Conservation (phyloP, 1,140 invertebrate species). For the Cotesia chilonis region DNA sequence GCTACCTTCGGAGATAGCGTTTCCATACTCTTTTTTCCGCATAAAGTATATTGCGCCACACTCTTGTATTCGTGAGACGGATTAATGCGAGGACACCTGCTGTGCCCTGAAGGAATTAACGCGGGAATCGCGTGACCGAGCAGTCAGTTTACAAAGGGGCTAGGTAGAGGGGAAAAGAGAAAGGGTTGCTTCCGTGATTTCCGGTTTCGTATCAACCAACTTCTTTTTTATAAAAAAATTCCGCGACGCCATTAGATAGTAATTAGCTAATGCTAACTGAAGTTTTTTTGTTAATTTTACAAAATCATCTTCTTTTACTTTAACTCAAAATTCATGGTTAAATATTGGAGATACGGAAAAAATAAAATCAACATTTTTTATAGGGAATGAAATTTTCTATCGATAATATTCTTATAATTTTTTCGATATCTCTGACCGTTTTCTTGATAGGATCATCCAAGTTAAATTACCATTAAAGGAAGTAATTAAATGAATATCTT, state of each 20-base stretch:
- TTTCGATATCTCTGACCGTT: too few relatives aligned
- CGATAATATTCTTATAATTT: too few relatives aligned
- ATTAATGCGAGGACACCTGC: slow-evolving; percentile 60
- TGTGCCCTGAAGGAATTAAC: slow-evolving; percentile 61
- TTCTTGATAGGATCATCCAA: too few relatives aligned
- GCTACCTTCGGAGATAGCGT: not conserved
- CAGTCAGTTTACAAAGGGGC: slow-evolving; percentile 15
- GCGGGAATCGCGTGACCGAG: slow-evolving; percentile 59
- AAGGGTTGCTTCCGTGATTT: slow-evolving; percentile 28
- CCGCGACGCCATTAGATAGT: not conserved
- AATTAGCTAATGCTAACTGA: not conserved
- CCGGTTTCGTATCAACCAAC: slow-evolving; percentile 16
- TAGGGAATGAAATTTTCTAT: too few relatives aligned
- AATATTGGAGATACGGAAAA: too few relatives aligned
- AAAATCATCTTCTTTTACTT: too few relatives aligned
- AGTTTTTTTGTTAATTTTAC: too few relatives aligned
- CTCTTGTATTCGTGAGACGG: slow-evolving; percentile 39
- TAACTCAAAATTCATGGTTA: too few relatives aligned
- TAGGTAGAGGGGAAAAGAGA: not conserved
- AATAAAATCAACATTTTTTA: too few relatives aligned
- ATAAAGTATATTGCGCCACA: slow-evolving; percentile 46
- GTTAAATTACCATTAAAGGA: too few relatives aligned
- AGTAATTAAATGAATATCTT: too few relatives aligned
- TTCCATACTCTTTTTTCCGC: not conserved
- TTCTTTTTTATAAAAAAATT: not conserved